Base-by-base conservation (phyloP, 1,140 invertebrate genomes). In the Belonocnema kinseyi region DNA sequence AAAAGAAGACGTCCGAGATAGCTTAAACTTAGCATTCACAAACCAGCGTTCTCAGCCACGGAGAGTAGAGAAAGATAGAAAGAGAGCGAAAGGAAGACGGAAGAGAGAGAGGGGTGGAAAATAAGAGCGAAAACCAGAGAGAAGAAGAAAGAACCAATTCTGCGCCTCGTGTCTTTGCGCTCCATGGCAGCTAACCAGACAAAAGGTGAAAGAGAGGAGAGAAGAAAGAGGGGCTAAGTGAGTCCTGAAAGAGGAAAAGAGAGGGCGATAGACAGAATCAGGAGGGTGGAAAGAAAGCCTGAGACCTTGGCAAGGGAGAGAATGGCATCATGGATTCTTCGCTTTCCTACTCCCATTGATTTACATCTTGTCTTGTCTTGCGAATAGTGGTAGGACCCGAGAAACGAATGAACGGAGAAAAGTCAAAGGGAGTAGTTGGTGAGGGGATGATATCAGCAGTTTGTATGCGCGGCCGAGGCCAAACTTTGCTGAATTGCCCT, bases 401-500 rank as follows among this genome's bases (percentile, higher is more conserved):
- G 70, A 66, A 76, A 80, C 54, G 76, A 76, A 50, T 19, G 66
- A 72, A 75, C 26, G 75, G 77, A 50, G 75, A 75, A 82, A 80
- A 79, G 56, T 46, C 7, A 19, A 46, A n/a, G 21, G 54, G 77
- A 72, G 33, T 33, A 50, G 17, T 72, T 54, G 26, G 51, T n/a
- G 54, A 74, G 73, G 77, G 50, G 53, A 79, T 81, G 88, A 90
- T 90, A 90, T 89, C 86, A 88, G 89, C 86, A 88, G 89, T 91
- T 91, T 91, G 89, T 91, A 91, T 90, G 89, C 89, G 85, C 87
- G 87, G 84, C 84, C 85, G 83, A 87, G 84, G 84, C 85, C 86
- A 90, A 91, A 91, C 87, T 91, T 91, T 90, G 88, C 89, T 86
- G 89, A 90, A 90, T 90, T 89, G 89, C 88, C 84, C 86, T 87